Evolutionary conservation across 2,113 vertebrate genomes (phyloP), one percentile per base, ranked within the genome.

Genomic region (Blennius ocellaris): DNA sequence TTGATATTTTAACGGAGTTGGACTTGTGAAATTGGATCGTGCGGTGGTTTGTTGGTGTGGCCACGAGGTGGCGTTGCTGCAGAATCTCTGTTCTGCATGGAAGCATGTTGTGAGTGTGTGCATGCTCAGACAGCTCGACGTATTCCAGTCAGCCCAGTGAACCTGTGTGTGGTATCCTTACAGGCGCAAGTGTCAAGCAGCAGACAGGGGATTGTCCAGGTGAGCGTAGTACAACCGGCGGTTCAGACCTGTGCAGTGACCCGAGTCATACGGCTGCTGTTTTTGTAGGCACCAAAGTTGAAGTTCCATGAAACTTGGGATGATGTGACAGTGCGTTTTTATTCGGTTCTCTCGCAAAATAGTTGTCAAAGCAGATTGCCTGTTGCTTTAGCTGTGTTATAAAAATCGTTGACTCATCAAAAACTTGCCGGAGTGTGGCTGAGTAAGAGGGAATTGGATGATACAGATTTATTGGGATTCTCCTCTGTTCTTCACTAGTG

Each of bases 141-240:
- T 17, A 8, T 52, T 47, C 17, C 54, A 67, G 62, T 51, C 77
- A 80, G 82, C 14, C 49, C 74, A 82, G 80, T 87, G 80, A 88
- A 45, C 44, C 80, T 67, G 39, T 78, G 76, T 79, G 47, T 80
- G 78, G 69, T 83, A 30, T 83, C 53, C 58, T 80, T 78, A 61
- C 89, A 89, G 87, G 87, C 52, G 76, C 54, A 75, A 56, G 59
- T 85, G 67, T 69, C 72, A 82, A 78, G 84, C 71, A 76, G 74
- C 70, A 86, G 52, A 63, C 60, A 73, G 78, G 76, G 41, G 71
- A 81, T 57, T 82, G 76, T 82, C 30, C 82, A 84, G 86, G 82
- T 90, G 89, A 90, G 86, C 81, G 11, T 48, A 48, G 45, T n/a
- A 30, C 21, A 30, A 30, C 21, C 21, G 21, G 21, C 21, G 21